These are phyloP conservation scores for Enteromius argenteus DNA, from an alignment of 2,797 vertebrate species.

Conservation along the genomic window DNA sequence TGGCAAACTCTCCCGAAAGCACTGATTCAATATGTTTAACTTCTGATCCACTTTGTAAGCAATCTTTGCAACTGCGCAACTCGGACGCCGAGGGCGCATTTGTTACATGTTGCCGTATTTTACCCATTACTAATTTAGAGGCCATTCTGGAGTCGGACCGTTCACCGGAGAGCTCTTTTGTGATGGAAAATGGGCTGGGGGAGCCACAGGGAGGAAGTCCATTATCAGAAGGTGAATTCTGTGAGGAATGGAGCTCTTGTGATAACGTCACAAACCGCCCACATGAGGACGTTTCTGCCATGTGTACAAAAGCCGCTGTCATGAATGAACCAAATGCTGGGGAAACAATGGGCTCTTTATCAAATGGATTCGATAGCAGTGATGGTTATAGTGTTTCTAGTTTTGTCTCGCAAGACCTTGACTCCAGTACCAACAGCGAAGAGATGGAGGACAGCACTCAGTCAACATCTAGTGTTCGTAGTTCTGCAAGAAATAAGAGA, in stretches of 20 bases:
- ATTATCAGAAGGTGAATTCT: slow-evolving; percentile 7
- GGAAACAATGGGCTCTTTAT: slow-evolving; percentile 52
- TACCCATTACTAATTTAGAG: slow-evolving; percentile 53
- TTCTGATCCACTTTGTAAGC: slow-evolving; percentile 18
- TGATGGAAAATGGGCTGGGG: slow-evolving; percentile 19
- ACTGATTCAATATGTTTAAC: slow-evolving; percentile 19
- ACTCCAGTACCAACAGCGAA: slow-evolving; percentile 51
- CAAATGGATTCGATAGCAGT: slow-evolving; percentile 54
- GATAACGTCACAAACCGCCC: slow-evolving; percentile 1
- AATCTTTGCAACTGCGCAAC: slow-evolving; percentile 20
- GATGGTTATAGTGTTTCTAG: slow-evolving; percentile 49
- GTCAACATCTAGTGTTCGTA: slow-evolving; percentile 58
- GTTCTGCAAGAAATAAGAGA: slow-evolving; percentile 66
- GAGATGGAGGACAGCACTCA: slow-evolving; percentile 46
- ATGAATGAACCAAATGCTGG: slow-evolving; percentile 45
- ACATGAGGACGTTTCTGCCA: slow-evolving; percentile 14
- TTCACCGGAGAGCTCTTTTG: slow-evolving; percentile 41
- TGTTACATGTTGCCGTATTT: slow-evolving; percentile 35
- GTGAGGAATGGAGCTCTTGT: slow-evolving; percentile 22
- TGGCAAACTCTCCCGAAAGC: slow-evolving; percentile 4
- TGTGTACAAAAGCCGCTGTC: slow-evolving; percentile 17
- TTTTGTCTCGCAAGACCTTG: slow-evolving; percentile 44
- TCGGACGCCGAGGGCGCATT: background rate
- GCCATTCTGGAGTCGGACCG: slow-evolving; percentile 56
- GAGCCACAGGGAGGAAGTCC: slow-evolving; percentile 3